A percentile compares a stretch with the other conserved stretches of the same genome.
phyloP scores from a whole-genome alignment of 1,140 invertebrate species.

The Babylonia areolata region DNA sequence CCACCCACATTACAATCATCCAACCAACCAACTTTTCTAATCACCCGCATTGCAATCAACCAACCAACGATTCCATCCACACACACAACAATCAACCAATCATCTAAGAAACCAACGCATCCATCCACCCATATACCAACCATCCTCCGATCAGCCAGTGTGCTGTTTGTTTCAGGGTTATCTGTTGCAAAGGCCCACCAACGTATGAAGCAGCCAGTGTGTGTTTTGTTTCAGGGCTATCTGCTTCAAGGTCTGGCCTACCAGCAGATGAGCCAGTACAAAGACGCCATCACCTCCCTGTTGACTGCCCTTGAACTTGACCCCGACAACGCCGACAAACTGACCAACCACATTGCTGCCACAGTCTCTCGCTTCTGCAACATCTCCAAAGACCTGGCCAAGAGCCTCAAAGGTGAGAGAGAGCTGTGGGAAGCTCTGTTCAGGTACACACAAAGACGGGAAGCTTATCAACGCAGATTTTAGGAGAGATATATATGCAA shows the following conservation, averaged over 20 bases:
- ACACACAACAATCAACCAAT: too few relatives aligned
- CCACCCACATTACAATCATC: too few relatives aligned
- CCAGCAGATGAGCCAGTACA: conserved; percentile 57
- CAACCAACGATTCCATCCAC: too few relatives aligned
- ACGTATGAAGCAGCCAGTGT: conserved; percentile 50
- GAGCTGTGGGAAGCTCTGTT: too few relatives aligned
- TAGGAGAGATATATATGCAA: too few relatives aligned
- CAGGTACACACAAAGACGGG: too few relatives aligned
- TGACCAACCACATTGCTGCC: conserved; percentile 65
- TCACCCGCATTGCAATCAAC: too few relatives aligned
- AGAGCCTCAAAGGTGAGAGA: conserved; percentile 61
- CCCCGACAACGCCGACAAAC: conserved; percentile 60
- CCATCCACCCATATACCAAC: too few relatives aligned
- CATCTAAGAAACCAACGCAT: too few relatives aligned
- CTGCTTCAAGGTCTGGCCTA: conserved; percentile 61
- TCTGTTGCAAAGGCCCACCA: conserved; percentile 60
- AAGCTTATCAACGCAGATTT: too few relatives aligned
- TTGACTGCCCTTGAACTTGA: conserved; percentile 69
- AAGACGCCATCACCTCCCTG: conserved; percentile 62
- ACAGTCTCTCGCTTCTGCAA: conserved; percentile 61
- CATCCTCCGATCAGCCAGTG: too few relatives aligned
- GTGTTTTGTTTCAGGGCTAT: conserved; percentile 58
- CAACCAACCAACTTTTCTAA: too few relatives aligned
- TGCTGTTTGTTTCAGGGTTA: conserved; percentile 56
- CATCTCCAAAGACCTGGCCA: conserved; percentile 52